A percentile compares a stretch with the other conserved stretches of the same genome.
Conservation (phyloP, 2,888 invertebrate genomes). For the Lasius platythorax region DNA sequence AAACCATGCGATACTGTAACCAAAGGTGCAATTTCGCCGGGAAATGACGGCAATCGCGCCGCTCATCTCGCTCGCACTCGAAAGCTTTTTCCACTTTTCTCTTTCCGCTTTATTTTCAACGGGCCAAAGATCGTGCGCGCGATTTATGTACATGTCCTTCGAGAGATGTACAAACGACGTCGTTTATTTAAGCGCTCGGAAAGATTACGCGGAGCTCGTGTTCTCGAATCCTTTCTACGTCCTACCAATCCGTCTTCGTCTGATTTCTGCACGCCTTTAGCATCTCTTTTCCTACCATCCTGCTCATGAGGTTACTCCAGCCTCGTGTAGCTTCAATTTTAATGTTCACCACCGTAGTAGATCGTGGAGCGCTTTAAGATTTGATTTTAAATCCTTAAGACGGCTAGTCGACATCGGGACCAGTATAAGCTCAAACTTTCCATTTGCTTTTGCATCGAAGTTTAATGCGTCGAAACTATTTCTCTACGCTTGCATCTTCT, state of each 20-base stretch:
- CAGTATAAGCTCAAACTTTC: constrained; percentile 41
- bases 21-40: constrained; percentile 70
- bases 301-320: constrained; percentile 23
- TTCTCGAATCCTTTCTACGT: constrained; percentile 62
- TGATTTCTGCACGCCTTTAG: constrained; percentile 33
- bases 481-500: not conserved
- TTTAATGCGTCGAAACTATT: constrained; percentile 38
- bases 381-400: constrained; percentile 49
- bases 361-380: constrained; percentile 42
- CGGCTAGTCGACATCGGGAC: constrained; percentile 39
- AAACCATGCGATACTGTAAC: constrained; percentile 45
- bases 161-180: constrained; percentile 76
- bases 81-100: constrained; percentile 4
- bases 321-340: constrained; percentile 35
- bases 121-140: constrained; percentile 54
- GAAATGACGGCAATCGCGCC: constrained; percentile 67
- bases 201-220: constrained; percentile 67
- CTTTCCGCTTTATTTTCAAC: constrained; percentile 52
- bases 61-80: constrained; percentile 45
- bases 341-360: constrained; percentile 19
- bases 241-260: constrained; percentile 56
- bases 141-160: constrained; percentile 65
- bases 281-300: not conserved
- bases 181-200: constrained; percentile 77
- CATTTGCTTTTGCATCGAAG: constrained; percentile 43